A percentile compares a stretch with the other conserved stretches of the same genome.
phyloP scores from a whole-genome alignment of 2,888 invertebrate species.

The Amaurobius ferox region DNA sequence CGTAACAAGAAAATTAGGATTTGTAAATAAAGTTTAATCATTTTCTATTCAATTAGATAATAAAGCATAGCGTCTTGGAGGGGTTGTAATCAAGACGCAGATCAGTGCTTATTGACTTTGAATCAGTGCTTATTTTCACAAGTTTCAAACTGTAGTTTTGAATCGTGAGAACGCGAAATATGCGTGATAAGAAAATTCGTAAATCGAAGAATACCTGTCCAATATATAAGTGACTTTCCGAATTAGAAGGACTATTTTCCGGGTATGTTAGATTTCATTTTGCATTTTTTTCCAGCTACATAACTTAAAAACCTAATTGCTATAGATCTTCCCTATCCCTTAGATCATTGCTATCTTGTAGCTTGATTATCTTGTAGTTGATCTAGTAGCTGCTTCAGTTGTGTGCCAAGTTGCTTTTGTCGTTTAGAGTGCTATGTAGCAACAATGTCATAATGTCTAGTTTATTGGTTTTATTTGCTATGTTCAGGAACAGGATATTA shows the following conservation, averaged over 20 bases:
- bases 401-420: slow-evolving; percentile 24
- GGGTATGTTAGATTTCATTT: not conserved
- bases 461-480: slow-evolving; percentile 45
- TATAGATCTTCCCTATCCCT: not conserved
- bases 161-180: slow-evolving; percentile 13
- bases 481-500: slow-evolving; percentile 22
- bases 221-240: not conserved
- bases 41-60: not conserved
- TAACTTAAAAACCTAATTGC: not conserved
- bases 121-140: not conserved
- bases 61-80: not conserved
- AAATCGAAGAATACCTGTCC: not conserved
- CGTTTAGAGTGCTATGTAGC: slow-evolving; percentile 36
- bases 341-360: slow-evolving; percentile 2
- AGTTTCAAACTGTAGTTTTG: not conserved
- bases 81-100: slow-evolving; percentile 13
- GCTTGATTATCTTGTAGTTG: no score
- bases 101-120: not conserved
- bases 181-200: not conserved
- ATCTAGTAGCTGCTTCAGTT: slow-evolving; percentile 45
- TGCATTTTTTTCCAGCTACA: not conserved
- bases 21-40: not conserved
- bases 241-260: slow-evolving; percentile 14
- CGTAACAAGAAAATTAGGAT: slow-evolving; percentile 7
- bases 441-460: slow-evolving; percentile 43